Conservation (phyloP, 2,797 vertebrate species). For the Danio kyathit region DNA sequence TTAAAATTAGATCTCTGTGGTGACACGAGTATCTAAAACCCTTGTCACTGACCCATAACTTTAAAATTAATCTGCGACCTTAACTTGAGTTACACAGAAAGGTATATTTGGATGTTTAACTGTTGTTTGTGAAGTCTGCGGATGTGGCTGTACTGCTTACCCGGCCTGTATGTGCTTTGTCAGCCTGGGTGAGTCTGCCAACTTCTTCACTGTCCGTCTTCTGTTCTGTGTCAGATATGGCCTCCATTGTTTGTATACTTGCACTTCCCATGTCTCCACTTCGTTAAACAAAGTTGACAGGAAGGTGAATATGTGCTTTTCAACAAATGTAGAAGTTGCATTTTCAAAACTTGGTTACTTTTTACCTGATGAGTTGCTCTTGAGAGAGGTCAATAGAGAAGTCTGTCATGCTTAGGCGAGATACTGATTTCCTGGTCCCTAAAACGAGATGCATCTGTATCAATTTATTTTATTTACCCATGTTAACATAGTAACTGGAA, state of each 20-base stretch:
- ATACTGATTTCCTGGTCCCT: constrained; percentile 71
- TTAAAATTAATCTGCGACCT: not conserved
- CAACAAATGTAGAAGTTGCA: not conserved
- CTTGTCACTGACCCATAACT: not conserved
- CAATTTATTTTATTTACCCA: not conserved
- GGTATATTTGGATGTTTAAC: not conserved
- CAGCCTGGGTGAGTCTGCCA: constrained; percentile 80
- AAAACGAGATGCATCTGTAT: not conserved
- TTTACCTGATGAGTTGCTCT: constrained; percentile 76
- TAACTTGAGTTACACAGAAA: not conserved
- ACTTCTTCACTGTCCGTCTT: constrained; percentile 76
- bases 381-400: constrained; percentile 74
- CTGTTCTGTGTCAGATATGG: constrained; percentile 66
- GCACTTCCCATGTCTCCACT: constrained; percentile 69
- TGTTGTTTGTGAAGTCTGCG: not conserved
- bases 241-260: constrained; percentile 66
- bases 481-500: not conserved
- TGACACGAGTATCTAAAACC: not conserved
- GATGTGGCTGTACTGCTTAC: constrained; percentile 68
- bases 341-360: constrained; percentile 7
- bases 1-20: constrained; percentile 28
- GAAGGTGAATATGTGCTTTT: not conserved
- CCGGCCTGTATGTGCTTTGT: constrained; percentile 80
- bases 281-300: constrained; percentile 8
- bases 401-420: constrained; percentile 70